Evolutionary conservation across 2,113 vertebrate genomes (phyloP).

Genomic region (Tor tambroides): DNA sequence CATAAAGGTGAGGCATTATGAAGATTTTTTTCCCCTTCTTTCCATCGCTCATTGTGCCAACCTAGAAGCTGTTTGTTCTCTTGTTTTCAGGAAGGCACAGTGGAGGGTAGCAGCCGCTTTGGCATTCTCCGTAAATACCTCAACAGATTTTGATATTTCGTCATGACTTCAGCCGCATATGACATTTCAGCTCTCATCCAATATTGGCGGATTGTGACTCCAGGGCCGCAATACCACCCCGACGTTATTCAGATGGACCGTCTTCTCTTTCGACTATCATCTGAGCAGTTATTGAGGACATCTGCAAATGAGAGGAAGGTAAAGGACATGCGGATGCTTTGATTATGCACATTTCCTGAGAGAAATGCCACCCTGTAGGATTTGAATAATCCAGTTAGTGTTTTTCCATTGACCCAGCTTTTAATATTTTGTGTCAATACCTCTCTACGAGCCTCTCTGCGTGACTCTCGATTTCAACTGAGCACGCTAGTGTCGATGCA

Average conservation of each 20-base stretch:
- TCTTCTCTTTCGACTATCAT: slow-evolving; percentile 22
- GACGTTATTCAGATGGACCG: slow-evolving; percentile 31
- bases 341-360: slow-evolving; percentile 40
- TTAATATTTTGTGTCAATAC: slow-evolving; percentile 45
- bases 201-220: slow-evolving; percentile 40
- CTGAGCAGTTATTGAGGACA: slow-evolving; percentile 37
- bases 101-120: slow-evolving; percentile 30
- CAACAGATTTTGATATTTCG: slow-evolving; percentile 56
- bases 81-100: slow-evolving; percentile 29
- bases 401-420: slow-evolving; percentile 20
- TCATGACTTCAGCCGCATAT: slow-evolving; percentile 48
- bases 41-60: slow-evolving; percentile 46
- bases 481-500: slow-evolving; percentile 22
- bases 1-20: slow-evolving; percentile 61
- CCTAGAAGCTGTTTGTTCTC: slow-evolving; percentile 55
- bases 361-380: slow-evolving; percentile 1
- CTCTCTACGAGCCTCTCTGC: slow-evolving; percentile 19
- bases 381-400: slow-evolving; percentile 39
- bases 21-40: slow-evolving; percentile 47
- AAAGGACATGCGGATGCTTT: slow-evolving; percentile 27
- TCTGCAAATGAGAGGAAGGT: slow-evolving; percentile 36
- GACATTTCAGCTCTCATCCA: slow-evolving; percentile 56
- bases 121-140: slow-evolving; percentile 62
- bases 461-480: slow-evolving; percentile 20
- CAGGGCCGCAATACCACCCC: background rate